Base-by-base conservation (phyloP, 2,113 vertebrate species). In the Scolopax mira region DNA sequence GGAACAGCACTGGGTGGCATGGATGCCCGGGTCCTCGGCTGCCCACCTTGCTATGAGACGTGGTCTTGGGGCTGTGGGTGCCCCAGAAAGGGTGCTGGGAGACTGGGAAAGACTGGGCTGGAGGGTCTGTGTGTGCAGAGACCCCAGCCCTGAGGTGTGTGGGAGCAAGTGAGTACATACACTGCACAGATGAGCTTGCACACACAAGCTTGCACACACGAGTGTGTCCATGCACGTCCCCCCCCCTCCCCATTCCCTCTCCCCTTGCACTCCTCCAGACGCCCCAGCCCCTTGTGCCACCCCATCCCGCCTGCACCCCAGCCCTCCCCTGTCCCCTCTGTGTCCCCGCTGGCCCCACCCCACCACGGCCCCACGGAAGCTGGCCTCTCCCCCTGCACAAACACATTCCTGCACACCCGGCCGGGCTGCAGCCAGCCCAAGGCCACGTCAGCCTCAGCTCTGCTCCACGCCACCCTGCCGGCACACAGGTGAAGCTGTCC, bases 381-480 rank as follows among this genome's bases (percentile, higher is more conserved):
- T 33, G 3, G 95, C 94, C 96, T 97, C 96, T 96, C 97, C 95
- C 94, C 90, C 95, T 91, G 74, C 94, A 94, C 96, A 97, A 96
- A 96, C 96, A 96, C 94, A 95, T 95, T 95, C 96, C 85, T 85
- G 79, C 86, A 92, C 94, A 91, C 86, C 65, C 57, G 12, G 64
- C 75, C 23, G 3, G 61, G 91, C 64, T 30, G 86, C 73, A 78
- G 81, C 67, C 78, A 78, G 89, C 91, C 66, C 88, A 96, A 81
- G 75, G 97, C 95, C 97, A 97, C 96, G 97, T 97, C 97, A 97
- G 96, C 97, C 97, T 90, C 88, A 1, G 66, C 87, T 88, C 69
- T 11, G 39, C 89, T 96, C 66, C 85, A 28, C 41, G 19, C 33
- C 30, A 6, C 66, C 12, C 28, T 18, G 5, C 79, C 16, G 1